These are phyloP conservation scores for Molanna angustata DNA, from an alignment of 2,888 invertebrate species.

Conservation along the genomic window DNA sequence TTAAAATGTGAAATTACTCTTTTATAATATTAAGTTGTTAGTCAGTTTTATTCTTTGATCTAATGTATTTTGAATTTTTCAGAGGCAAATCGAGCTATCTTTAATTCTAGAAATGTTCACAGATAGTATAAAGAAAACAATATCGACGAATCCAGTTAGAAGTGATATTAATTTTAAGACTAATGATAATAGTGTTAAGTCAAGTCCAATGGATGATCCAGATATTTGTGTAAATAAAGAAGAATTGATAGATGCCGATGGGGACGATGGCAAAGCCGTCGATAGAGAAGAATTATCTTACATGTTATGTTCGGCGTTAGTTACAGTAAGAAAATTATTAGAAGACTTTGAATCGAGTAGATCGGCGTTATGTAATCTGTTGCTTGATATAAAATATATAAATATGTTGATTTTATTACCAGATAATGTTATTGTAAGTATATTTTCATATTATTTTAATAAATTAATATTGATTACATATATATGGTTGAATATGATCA, in stretches of 20 bases:
- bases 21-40: too few relatives aligned
- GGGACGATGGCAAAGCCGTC: conserved; percentile 30
- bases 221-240: conserved; percentile 32
- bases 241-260: conserved; percentile 20
- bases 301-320: conserved; percentile 40
- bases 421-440: conserved; percentile 39
- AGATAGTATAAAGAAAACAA: conserved; percentile 31
- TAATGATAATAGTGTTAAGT: conserved; percentile 39
- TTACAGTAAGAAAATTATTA: conserved; percentile 41
- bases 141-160: conserved; percentile 22
- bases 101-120: conserved; percentile 41
- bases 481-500: too few relatives aligned
- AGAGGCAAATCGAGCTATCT: conserved; percentile 59
- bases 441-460: not conserved
- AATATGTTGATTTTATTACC: conserved; percentile 43
- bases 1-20: too few relatives aligned
- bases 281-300: conserved; percentile 36
- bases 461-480: too few relatives aligned
- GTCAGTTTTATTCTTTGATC: too few relatives aligned
- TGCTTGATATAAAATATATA: conserved; percentile 44
- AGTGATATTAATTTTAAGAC: conserved; percentile 29
- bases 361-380: conserved; percentile 39
- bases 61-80: too few relatives aligned
- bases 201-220: conserved; percentile 37
- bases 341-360: conserved; percentile 35